Evolutionary conservation across 37 sponge, comb jelly and placozoan species (phyloP).

Genomic region (Haliclona indistincta): DNA sequence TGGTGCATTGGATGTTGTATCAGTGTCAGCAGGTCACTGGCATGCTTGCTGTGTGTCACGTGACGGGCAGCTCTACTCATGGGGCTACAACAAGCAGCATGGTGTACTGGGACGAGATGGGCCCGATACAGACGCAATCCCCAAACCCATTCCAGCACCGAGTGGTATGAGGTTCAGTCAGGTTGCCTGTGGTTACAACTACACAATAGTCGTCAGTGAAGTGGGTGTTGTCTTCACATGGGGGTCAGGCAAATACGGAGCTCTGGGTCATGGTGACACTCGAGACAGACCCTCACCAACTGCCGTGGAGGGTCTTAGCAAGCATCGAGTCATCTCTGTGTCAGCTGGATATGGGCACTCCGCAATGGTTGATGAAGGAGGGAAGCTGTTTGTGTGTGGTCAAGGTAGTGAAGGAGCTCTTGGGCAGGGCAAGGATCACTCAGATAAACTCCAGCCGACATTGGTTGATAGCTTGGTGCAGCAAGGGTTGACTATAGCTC

Average conservation of each 20-base stretch:
- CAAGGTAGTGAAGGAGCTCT: constrained; percentile 35
- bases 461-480: constrained; percentile 7
- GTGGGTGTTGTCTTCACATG: constrained; percentile 44
- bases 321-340: not conserved
- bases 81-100: constrained; percentile 53
- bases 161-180: constrained; percentile 11
- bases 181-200: constrained; percentile 68
- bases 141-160: not conserved
- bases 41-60: constrained; percentile 26
- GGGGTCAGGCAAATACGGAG: constrained; percentile 60
- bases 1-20: not conserved
- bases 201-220: constrained; percentile 34
- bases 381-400: constrained; percentile 47
- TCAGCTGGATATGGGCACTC: constrained; percentile 62
- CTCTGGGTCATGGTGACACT: constrained; percentile 52
- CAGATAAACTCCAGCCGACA: constrained; percentile 9
- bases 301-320: not conserved
- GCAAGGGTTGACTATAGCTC: constrained; percentile 2
- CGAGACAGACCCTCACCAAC: constrained; percentile 11
- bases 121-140: constrained; percentile 15
- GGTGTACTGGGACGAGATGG: constrained; percentile 38
- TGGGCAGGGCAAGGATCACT: constrained; percentile 24
- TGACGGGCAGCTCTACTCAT: constrained; percentile 27
- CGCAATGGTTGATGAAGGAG: constrained; percentile 39
- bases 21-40: constrained; percentile 43